These are phyloP conservation scores for Phortica variegata DNA, from an alignment of 1,140 invertebrate species.

Conservation along the genomic window DNA sequence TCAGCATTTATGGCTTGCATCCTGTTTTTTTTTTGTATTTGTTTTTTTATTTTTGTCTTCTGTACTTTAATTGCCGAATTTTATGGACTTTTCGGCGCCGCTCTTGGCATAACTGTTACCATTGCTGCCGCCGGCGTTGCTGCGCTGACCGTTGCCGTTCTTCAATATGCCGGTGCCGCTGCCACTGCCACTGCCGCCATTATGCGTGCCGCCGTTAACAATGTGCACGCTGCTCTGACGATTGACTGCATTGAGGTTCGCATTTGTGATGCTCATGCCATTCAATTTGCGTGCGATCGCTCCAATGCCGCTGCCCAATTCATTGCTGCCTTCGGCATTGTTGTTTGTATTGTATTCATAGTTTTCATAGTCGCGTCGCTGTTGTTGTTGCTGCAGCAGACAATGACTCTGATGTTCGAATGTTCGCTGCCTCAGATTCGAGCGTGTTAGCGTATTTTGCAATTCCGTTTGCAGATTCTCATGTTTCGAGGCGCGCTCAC, in stretches of 20 bases:
- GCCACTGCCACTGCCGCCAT: too few species aligned
- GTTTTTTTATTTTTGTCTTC: not conserved
- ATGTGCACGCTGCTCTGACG: too few species aligned
- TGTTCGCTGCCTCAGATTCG: slow-evolving; percentile 60
- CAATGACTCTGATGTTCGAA: slow-evolving; percentile 20
- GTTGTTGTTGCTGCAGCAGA: slow-evolving; percentile 7
- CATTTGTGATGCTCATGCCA: too few species aligned
- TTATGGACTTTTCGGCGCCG: slow-evolving; percentile 40
- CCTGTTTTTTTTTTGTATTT: too few species aligned
- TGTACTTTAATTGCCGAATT: slow-evolving; percentile 41
- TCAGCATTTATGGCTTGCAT: too few species aligned
- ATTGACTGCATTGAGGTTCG: too few species aligned
- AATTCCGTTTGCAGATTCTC: slow-evolving; percentile 72
- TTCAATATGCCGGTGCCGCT: slow-evolving; percentile 44
- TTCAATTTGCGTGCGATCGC: not conserved
- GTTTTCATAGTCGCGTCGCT: slow-evolving; percentile 1
- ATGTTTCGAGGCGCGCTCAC: slow-evolving; percentile 64
- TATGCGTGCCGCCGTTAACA: too few species aligned
- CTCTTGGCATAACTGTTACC: slow-evolving; percentile 1
- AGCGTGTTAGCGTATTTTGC: slow-evolving; percentile 70
- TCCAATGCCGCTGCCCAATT: not conserved
- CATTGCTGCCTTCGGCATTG: too few species aligned
- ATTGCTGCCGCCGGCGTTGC: not conserved
- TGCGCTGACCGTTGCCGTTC: slow-evolving; percentile 34
- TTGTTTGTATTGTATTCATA: not conserved